phyloP scores from a whole-genome alignment of 2,113 vertebrate genomes.

The Lasiurus borealis region DNA sequence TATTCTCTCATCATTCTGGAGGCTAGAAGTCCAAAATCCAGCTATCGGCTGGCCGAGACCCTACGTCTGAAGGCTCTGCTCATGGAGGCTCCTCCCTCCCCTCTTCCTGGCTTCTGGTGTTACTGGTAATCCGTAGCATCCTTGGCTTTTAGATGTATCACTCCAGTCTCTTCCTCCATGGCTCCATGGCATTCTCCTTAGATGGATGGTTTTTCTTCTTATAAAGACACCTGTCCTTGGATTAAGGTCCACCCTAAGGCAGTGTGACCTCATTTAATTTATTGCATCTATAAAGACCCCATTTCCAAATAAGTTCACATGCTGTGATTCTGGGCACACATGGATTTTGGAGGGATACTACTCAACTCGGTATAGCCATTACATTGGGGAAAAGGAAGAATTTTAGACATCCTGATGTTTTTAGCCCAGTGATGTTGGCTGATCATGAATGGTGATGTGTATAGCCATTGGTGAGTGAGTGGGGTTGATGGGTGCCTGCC shows the following conservation, averaged over 20 bases:
- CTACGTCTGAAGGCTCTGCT: not conserved
- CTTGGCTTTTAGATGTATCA: not conserved
- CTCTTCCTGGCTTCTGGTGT: not conserved
- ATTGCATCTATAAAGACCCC: not conserved
- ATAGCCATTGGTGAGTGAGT: not conserved
- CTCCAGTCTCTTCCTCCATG: not conserved
- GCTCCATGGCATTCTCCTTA: not conserved
- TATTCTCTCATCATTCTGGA: not conserved
- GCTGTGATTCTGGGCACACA: not conserved
- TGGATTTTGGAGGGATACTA: not conserved
- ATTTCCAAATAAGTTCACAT: constrained; percentile 1
- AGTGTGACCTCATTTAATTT: not conserved
- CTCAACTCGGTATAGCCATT: not conserved
- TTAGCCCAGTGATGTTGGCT: not conserved
- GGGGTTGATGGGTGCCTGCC: not conserved
- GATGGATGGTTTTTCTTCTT: not conserved
- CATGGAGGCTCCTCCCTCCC: not conserved
- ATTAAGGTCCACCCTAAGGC: not conserved
- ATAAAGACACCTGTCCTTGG: not conserved
- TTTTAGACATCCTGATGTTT: not conserved
- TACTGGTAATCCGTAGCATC: not conserved
- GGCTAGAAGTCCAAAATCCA: not conserved
- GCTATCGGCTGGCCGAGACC: not conserved
- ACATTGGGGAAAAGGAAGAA: not conserved
- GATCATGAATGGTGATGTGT: not conserved